These are phyloP conservation scores for Danaus melanippus DNA, from an alignment of 1,140 invertebrate species.

Conservation along the genomic window DNA sequence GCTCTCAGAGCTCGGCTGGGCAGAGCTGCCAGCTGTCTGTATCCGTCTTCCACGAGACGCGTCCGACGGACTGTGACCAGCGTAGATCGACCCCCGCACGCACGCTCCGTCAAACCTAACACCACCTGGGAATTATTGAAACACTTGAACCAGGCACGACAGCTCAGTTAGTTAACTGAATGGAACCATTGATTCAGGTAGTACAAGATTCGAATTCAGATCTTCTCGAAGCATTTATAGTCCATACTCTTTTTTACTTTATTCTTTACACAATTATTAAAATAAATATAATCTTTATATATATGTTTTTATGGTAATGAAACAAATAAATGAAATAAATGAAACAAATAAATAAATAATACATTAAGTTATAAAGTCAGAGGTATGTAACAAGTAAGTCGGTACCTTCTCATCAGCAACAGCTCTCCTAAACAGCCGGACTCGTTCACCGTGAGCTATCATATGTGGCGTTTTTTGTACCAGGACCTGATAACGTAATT, in stretches of 20 bases:
- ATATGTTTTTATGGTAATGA: no score
- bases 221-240: no score
- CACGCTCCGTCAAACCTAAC: constrained; percentile 89
- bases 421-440: constrained; percentile 93
- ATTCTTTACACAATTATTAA: no score
- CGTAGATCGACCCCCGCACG: constrained; percentile 86
- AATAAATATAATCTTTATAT: no score
- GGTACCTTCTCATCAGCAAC: constrained; percentile 89
- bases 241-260: no score
- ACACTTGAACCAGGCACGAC: not conserved
- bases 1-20: constrained; percentile 91
- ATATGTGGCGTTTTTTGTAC: constrained; percentile 97
- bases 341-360: no score
- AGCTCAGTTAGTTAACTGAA: no score
- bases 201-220: no score
- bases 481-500: constrained; percentile 74
- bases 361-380: constrained; percentile 3
- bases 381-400: no score
- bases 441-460: constrained; percentile 95
- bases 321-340: no score
- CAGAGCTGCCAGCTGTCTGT: constrained; percentile 91
- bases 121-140: constrained; percentile 66
- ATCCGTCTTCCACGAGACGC: constrained; percentile 97
- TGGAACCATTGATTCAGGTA: no score
- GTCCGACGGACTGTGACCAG: constrained; percentile 91